Base-by-base conservation (phyloP, 2,797 vertebrate species). In the Steatocranus sp. region DNA sequence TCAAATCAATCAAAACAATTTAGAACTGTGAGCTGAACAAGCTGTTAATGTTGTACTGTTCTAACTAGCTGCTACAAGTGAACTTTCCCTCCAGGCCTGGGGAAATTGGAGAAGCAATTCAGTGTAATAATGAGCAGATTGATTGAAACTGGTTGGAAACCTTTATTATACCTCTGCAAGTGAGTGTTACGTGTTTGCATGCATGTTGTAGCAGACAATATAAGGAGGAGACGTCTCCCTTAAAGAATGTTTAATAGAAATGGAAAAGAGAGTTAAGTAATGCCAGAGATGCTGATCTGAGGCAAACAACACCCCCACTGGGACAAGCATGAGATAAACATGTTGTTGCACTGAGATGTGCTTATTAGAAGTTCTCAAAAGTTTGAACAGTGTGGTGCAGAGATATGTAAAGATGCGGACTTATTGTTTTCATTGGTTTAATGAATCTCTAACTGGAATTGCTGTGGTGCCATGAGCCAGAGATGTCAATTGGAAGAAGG, bases 71-170 rank as follows among this genome's bases (percentile, higher is more conserved):
- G 68, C 50, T 81, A 76, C 56, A 66, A 76, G 78, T 49, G 49
- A 75, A 74, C 76, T 46, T 83, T 46, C 82, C 79, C 91, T 90
- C 48, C 41, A 90, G 90, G 87, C 75, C 36, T 61, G 46, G 6
- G 20, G 43, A 83, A 82, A 85, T 75, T 54, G 32, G 53, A 68
- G 68, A 2, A 38, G 84, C 48, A 46, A 76, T 63, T 87, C n/a
- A 7, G 77, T 58, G 75, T 80, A 85, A 90, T 91, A 86, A 91
- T 91, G 78, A 83, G 32, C 17, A 80, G 86, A 93, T 83, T 92
- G 83, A 93, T 92, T 84, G 88, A 82, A 85, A 84, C 30, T 73
- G 78, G 78, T 80, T 83, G 70, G 63, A 82, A 89, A 79, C 79
- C 48, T 87, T 89, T 87, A 89, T 88, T 86, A 87, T 78, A 70